Conservation (phyloP, 2,113 vertebrate species). For the Vimba vimba region DNA sequence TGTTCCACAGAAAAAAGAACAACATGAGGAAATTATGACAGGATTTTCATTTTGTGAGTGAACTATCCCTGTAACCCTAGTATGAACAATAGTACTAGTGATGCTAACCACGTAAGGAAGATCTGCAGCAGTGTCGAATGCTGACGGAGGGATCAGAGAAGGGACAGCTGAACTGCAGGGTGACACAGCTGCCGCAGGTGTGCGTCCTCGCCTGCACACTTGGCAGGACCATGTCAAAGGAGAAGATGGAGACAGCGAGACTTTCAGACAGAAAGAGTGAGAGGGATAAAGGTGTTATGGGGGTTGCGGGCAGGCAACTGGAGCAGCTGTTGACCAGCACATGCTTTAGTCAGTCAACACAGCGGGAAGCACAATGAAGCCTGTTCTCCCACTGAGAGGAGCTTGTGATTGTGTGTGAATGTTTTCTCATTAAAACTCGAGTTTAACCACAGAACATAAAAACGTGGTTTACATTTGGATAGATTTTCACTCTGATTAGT, state of each 20-base stretch:
- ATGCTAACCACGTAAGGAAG: conserved; percentile 2
- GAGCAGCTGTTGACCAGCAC: conserved; percentile 81
- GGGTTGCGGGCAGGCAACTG: conserved; percentile 41
- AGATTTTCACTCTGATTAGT: not conserved
- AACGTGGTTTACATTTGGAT: not conserved
- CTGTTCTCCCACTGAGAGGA: conserved; percentile 68
- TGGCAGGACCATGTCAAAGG: not conserved
- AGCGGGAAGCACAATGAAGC: conserved; percentile 75
- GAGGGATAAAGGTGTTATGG: conserved; percentile 69
- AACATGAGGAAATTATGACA: not conserved
- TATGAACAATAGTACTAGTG: not conserved
- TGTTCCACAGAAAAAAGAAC: not conserved
- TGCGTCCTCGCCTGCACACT: not conserved
- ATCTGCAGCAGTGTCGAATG: conserved; percentile 42
- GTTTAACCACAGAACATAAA: not conserved
- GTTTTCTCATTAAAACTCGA: not conserved
- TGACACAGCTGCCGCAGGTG: conserved; percentile 50
- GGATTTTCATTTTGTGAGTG: too few species aligned
- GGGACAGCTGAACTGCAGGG: conserved; percentile 69
- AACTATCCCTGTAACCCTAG: too few species aligned
- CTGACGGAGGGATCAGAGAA: conserved; percentile 63
- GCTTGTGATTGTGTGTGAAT: conserved; percentile 28
- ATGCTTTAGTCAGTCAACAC: conserved; percentile 79
- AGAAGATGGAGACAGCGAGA: conserved; percentile 2
- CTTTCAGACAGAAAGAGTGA: conserved; percentile 63